phyloP scores from a whole-genome alignment of 37 sponge, comb jelly and placozoan genomes.

The Halisarca cf. caerulea region DNA sequence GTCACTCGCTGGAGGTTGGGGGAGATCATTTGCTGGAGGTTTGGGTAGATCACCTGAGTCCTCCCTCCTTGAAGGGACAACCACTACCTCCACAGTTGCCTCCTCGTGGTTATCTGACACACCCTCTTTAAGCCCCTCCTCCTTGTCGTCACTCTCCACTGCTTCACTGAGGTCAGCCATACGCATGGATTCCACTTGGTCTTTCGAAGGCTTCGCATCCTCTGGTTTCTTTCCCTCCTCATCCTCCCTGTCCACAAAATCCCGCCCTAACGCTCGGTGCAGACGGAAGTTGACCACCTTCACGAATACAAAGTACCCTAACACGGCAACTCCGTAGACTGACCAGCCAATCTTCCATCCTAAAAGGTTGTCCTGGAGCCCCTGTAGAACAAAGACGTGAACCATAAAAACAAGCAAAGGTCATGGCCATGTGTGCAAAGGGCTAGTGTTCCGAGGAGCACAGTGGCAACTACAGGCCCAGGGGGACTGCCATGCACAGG shows the following conservation, averaged over 20 bases:
- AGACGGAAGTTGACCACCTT: constrained; percentile 67
- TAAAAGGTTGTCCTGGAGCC: not conserved
- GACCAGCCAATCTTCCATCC: constrained; percentile 57
- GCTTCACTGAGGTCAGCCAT: not conserved
- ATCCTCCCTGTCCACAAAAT: constrained; percentile 35
- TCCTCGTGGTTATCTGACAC: not conserved
- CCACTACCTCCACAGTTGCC: not conserved
- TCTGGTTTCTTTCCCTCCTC: not conserved
- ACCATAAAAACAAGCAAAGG: not conserved
- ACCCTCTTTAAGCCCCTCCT: not conserved
- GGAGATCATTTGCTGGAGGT: too few species aligned
- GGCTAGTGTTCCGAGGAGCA: too few species aligned
- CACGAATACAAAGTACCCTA: constrained; percentile 35
- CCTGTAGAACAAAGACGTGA: not conserved
- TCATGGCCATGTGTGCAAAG: too few species aligned
- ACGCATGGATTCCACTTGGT: not conserved
- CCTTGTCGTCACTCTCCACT: not conserved
- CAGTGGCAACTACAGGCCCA: too few species aligned
- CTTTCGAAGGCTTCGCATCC: not conserved
- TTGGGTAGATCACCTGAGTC: too few species aligned
- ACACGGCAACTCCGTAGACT: constrained; percentile 49
- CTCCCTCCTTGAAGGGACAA: too few species aligned
- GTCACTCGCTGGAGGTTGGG: too few species aligned
- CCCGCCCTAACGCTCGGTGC: constrained; percentile 62
- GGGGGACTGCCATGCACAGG: too few species aligned